Evolutionary conservation across 1,140 invertebrate species (phyloP).

Genomic region (Hylaeus volcanicus): DNA sequence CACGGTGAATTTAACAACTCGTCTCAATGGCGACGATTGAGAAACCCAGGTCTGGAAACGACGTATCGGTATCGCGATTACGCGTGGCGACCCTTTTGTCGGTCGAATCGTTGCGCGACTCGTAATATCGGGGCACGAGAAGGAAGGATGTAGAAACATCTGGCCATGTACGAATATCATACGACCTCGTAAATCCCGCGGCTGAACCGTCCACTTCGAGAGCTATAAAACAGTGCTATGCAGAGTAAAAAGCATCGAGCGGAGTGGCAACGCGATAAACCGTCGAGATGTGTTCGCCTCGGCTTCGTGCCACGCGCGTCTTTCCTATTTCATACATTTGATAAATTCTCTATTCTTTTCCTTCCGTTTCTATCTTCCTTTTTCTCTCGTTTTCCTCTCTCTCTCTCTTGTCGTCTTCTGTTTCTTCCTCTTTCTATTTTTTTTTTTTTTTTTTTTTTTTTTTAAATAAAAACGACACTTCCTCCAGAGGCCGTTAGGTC

Average conservation of each 20-base stretch:
- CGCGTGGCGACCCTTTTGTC: neutral
- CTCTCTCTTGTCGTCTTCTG: neutral
- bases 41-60: neutral
- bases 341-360: constrained; percentile 54
- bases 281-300: constrained; percentile 47
- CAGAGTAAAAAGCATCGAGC: constrained; percentile 55
- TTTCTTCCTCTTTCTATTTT: too few relatives aligned
- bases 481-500: constrained; percentile 27
- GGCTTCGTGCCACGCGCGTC: constrained; percentile 26
- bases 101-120: neutral
- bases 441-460: constrained; percentile 28
- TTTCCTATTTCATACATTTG: constrained; percentile 39
- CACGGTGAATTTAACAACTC: too few relatives aligned
- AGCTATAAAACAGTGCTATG: constrained; percentile 52
- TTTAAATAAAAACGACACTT: constrained; percentile 58
- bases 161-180: constrained; percentile 36
- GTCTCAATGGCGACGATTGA: too few relatives aligned
- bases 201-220: constrained; percentile 47
- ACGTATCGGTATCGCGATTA: neutral
- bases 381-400: neutral
- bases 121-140: neutral
- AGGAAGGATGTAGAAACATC: constrained; percentile 16
- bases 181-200: constrained; percentile 43
- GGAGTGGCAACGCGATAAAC: constrained; percentile 50
- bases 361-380: too few relatives aligned